These are phyloP conservation scores for Tetranychus cinnabarinus DNA, from an alignment of 1,140 invertebrate species.

Conservation along the genomic window DNA sequence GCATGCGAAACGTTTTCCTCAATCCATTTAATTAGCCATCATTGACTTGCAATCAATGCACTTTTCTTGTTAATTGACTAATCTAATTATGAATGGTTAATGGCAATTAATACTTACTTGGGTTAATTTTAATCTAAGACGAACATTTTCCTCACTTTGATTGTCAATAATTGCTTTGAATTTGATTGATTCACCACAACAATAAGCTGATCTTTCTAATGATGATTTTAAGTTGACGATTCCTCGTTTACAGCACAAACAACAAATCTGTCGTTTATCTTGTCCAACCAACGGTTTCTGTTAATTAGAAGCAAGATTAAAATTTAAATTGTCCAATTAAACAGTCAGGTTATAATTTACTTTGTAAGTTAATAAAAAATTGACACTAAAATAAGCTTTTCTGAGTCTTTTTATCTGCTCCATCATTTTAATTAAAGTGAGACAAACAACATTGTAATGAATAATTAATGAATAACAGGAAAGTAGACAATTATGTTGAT, in stretches of 20 bases:
- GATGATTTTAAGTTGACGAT: slow-evolving; percentile 40
- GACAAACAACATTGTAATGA: no score
- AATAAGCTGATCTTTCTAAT: slow-evolving; percentile 49
- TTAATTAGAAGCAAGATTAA: neutral
- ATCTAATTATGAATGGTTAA: no score
- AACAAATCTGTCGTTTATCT: slow-evolving; percentile 41
- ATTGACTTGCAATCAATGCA: no score
- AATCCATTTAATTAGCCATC: no score
- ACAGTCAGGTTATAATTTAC: neutral
- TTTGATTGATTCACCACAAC: slow-evolving; percentile 50
- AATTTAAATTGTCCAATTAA: neutral
- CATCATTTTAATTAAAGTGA: no score
- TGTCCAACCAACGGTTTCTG: slow-evolving; percentile 46
- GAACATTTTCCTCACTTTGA: slow-evolving; percentile 42
- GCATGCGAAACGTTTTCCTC: no score
- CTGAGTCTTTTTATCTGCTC: no score
- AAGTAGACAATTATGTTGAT: no score
- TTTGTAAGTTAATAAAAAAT: neutral
- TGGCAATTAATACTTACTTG: slow-evolving; percentile 26
- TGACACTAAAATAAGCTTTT: no score
- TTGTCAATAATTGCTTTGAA: slow-evolving; percentile 52
- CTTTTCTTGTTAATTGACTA: no score
- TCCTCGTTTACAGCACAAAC: slow-evolving; percentile 46
- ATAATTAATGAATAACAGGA: no score
- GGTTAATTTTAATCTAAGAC: slow-evolving; percentile 39